Evolutionary conservation across 2,888 invertebrate species (phyloP).

Genomic region (Eupithecia tripunctaria): DNA sequence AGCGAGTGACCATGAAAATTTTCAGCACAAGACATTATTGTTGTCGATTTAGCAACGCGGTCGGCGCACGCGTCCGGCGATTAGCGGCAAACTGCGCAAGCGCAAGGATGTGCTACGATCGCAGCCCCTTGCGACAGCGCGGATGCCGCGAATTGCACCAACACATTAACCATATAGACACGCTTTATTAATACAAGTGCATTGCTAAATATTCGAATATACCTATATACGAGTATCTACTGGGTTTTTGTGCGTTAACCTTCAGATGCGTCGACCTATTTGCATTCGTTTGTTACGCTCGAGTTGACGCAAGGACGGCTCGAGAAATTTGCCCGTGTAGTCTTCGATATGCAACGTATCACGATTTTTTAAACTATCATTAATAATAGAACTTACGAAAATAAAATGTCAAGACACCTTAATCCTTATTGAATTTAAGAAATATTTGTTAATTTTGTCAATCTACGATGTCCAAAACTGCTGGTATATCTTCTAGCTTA

Average conservation of each 20-base stretch:
- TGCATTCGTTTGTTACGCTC: constrained; percentile 79
- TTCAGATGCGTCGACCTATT: constrained; percentile 75
- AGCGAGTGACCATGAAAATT: constrained; percentile 53
- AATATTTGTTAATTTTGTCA: neutral
- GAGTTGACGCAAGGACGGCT: constrained; percentile 73
- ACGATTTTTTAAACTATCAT: neutral
- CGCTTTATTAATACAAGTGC: constrained; percentile 79
- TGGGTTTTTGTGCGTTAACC: constrained; percentile 78
- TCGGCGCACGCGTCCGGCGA: constrained; percentile 72
- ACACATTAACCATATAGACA: constrained; percentile 66
- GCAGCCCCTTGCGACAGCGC: constrained; percentile 78
- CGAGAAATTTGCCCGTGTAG: constrained; percentile 57
- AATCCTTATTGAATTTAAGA: neutral
- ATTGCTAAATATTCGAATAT: constrained; percentile 78
- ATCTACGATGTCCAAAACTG: neutral
- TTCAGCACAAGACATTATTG: constrained; percentile 56
- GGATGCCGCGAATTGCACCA: constrained; percentile 80
- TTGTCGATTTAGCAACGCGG: constrained; percentile 69
- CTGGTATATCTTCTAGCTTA: neutral
- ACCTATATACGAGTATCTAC: constrained; percentile 44
- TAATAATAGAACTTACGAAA: neutral
- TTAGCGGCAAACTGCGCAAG: constrained; percentile 75
- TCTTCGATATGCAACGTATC: neutral
- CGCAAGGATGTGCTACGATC: constrained; percentile 73
- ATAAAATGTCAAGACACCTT: neutral